Evolutionary conservation across 2,797 vertebrate species (phyloP), one percentile per base, ranked within the genome.

Genomic region (Syndactyla subalaris): DNA sequence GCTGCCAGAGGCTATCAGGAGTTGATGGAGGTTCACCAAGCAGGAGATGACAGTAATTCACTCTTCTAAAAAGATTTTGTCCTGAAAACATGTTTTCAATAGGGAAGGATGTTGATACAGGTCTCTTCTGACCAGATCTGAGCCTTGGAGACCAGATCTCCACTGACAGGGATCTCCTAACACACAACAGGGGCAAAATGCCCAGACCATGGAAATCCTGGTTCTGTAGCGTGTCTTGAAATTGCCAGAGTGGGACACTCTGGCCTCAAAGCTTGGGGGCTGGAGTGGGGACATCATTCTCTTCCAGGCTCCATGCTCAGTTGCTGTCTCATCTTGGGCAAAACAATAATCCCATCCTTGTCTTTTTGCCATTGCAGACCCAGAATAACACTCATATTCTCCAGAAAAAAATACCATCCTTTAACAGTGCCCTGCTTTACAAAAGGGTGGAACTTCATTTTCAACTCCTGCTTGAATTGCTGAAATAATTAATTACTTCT

Each of bases 401-500:
- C 29, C 26, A 71, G 74, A 39, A 67, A 66, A 58, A 26, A 49
- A 59, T 6, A 24, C 39, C 1, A 7, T 38, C 34, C 24, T 27
- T 62, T 55, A 79, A 36, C 18, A 45, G 14, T 0, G 0, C 38
- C 63, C 48, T 81, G 85, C 84, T 90, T 92, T 84, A 66, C 58
- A 67, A 84, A 89, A 76, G 48, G 7, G 4, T 29, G 39, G 74
- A 77, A 75, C 18, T 15, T 88, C 1, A 58, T 88, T 96, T 95
- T 80, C 83, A 62, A 46, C 39, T 96, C 22, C 43, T 80, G 12
- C 62, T 74, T 63, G 51, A 95, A 62, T 43, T 83, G n/a, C 58
- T 93, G 66, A 83, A 88, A 89, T 55, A 77, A 87, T 85, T 91
- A 87, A 82, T 82, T 85, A 57, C 34, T 75, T 90, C 45, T 68